These are phyloP conservation scores for Drosophila mayri DNA, from an alignment of 1,140 invertebrate species.

Conservation along the genomic window DNA sequence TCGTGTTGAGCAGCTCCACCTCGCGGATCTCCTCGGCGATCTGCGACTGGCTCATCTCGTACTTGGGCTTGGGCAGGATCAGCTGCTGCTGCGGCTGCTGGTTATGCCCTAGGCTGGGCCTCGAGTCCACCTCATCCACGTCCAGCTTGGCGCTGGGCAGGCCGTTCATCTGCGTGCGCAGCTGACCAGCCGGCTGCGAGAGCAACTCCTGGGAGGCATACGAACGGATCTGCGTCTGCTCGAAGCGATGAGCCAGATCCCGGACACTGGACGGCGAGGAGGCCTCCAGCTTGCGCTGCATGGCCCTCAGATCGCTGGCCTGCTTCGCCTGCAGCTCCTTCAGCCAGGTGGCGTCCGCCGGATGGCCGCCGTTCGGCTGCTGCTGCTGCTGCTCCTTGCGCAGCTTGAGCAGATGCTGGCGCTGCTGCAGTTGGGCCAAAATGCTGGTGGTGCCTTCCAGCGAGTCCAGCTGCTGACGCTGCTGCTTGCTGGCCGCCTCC, in stretches of 20 bases:
- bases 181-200: conserved; percentile 10
- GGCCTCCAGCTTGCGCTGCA: conserved; percentile 79
- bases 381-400: conserved; percentile 87
- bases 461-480: conserved; percentile 71
- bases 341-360: conserved; percentile 87
- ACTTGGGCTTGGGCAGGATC: conserved; percentile 73
- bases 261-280: conserved; percentile 86
- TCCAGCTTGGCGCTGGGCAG: conserved; percentile 66
- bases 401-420: conserved; percentile 86
- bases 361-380: conserved; percentile 61
- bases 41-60: conserved; percentile 82
- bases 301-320: conserved; percentile 88
- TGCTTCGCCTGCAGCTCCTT: conserved; percentile 92
- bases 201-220: conserved; percentile 81
- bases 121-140: conserved; percentile 78
- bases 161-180: conserved; percentile 83
- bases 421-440: conserved; percentile 90
- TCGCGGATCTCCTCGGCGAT: conserved; percentile 86
- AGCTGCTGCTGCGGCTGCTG: not conserved
- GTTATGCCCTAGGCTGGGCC: conserved; percentile 40
- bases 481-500: conserved; percentile 79
- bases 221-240: conserved; percentile 86
- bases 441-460: conserved; percentile 86
- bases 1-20: conserved; percentile 86
- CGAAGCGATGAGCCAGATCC: conserved; percentile 93